Conservation (phyloP, 2,888 invertebrate genomes). For the Achlya flavicornis region DNA sequence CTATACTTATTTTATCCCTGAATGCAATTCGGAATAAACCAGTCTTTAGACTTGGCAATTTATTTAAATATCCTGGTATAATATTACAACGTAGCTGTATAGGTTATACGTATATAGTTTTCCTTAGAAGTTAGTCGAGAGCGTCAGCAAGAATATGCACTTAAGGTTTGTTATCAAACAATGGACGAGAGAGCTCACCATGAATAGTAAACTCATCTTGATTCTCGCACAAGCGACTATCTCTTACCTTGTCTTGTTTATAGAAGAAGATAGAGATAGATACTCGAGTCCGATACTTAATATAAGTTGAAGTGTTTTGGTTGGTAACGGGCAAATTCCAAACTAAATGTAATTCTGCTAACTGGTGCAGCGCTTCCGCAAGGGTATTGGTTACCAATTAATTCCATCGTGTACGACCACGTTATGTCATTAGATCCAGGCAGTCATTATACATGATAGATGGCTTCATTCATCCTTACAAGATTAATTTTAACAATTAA, state of each 20-base stretch:
- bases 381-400: constrained; percentile 24
- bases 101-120: not conserved
- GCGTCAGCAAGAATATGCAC: constrained; percentile 24
- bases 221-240: constrained; percentile 19
- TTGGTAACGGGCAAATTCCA: constrained; percentile 15
- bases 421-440: not conserved
- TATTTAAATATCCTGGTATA: not conserved
- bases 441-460: not conserved
- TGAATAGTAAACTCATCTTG: constrained; percentile 20
- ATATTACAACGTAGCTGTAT: not conserved
- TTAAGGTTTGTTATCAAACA: constrained; percentile 31
- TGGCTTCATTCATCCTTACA: not conserved
- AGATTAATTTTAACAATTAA: not conserved
- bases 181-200: constrained; percentile 20
- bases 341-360: constrained; percentile 24
- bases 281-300: constrained; percentile 2
- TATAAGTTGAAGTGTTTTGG: constrained; percentile 13
- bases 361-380: constrained; percentile 22
- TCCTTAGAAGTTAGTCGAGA: constrained; percentile 16
- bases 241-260: constrained; percentile 15
- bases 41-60: not conserved
- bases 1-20: not conserved
- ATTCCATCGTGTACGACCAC: constrained; percentile 10
- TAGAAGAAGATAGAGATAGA: constrained; percentile 4
- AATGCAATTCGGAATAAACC: not conserved